These are phyloP conservation scores for Anser cygnoides DNA, from an alignment of 2,113 vertebrate species.

Conservation along the genomic window DNA sequence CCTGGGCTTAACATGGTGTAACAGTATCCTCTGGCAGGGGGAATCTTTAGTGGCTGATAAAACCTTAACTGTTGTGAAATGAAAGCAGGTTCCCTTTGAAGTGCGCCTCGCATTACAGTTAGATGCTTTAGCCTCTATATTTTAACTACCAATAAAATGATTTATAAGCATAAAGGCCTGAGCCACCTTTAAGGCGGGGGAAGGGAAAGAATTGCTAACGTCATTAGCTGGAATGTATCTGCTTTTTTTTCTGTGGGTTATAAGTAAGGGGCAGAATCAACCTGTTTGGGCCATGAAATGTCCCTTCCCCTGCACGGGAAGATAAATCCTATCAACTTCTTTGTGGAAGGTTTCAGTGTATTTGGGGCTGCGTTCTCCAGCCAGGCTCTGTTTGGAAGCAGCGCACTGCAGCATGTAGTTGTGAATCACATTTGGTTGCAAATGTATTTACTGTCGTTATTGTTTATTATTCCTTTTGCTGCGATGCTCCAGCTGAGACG, in stretches of 20 bases:
- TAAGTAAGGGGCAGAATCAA: constrained; percentile 6
- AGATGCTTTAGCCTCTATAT: constrained; percentile 31
- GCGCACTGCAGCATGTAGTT: not conserved
- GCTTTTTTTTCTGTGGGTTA: not conserved
- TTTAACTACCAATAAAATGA: constrained; percentile 68
- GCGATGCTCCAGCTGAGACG: rapidly evolving
- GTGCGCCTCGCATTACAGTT: constrained; percentile 36
- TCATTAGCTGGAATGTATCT: not conserved
- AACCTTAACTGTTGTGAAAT: constrained; percentile 35
- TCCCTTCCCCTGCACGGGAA: not conserved
- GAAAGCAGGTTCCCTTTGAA: constrained; percentile 63
- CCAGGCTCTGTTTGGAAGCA: not conserved
- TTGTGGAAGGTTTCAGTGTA: not conserved
- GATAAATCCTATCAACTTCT: not conserved
- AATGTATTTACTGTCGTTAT: not conserved
- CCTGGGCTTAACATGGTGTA: constrained; percentile 29
- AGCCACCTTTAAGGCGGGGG: constrained; percentile 11
- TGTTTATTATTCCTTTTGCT: not conserved
- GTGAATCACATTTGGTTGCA: not conserved
- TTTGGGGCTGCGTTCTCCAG: not conserved
- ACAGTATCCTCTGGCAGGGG: constrained; percentile 62
- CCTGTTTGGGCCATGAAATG: not conserved
- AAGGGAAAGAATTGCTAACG: not conserved
- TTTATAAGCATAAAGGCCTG: constrained; percentile 60
- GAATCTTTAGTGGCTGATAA: constrained; percentile 64